phyloP scores from a whole-genome alignment of 35 echinoderm and acorn worm species.

The Ophiothrix spiculata region DNA sequence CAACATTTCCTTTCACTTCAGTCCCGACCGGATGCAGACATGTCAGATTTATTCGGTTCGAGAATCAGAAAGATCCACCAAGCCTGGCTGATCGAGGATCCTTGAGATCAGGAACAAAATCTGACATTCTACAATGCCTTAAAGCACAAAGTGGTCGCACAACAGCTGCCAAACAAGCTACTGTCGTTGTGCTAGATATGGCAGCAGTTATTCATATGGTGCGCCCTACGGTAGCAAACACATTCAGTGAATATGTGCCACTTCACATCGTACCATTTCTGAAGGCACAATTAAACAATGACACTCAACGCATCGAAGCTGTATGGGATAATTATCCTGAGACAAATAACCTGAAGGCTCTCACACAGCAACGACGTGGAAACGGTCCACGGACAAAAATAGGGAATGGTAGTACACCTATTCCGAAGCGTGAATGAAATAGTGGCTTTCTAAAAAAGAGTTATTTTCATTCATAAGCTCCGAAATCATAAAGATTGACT shows the following conservation, averaged over 20 bases:
- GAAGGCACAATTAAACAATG: conserved; percentile 35
- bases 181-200: conserved; percentile 22
- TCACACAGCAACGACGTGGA: conserved; percentile 25
- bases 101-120: background rate
- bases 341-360: conserved; percentile 13
- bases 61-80: background rate
- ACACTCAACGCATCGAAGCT: conserved; percentile 23
- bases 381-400: conserved; percentile 32
- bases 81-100: background rate
- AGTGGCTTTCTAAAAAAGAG: conserved; percentile 44
- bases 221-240: conserved; percentile 23
- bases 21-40: background rate
- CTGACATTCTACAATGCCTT: background rate
- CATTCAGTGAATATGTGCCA: conserved; percentile 34
- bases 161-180: background rate
- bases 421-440: conserved; percentile 32
- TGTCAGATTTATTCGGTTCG: background rate
- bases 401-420: conserved; percentile 18
- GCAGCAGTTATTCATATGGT: conserved; percentile 28
- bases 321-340: conserved; percentile 32
- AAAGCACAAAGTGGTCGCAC: background rate
- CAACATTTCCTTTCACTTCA: background rate
- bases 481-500: conserved; percentile 17
- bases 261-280: conserved; percentile 38
- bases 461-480: conserved; percentile 40